These are phyloP conservation scores for Pseudorhombus dupliciocellatus DNA, from an alignment of 2,113 vertebrate species.

Conservation along the genomic window DNA sequence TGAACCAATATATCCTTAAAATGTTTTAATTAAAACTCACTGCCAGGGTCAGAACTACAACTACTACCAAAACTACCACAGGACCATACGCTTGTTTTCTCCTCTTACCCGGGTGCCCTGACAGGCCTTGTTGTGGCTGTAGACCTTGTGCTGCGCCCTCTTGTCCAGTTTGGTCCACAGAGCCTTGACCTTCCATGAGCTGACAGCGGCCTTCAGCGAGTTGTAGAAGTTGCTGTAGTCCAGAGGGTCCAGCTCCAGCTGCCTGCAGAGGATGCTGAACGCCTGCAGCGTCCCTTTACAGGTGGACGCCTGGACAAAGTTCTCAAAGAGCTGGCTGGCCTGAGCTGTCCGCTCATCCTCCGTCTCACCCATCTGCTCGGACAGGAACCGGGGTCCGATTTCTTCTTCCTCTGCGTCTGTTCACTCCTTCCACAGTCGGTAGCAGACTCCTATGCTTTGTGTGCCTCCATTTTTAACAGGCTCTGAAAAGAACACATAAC, in stretches of 20 bases:
- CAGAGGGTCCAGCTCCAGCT: conserved; percentile 89
- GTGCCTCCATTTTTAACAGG: conserved; percentile 18
- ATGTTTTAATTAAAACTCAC: no score
- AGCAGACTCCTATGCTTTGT: neutral
- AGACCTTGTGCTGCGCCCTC: conserved; percentile 91
- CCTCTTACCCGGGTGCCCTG: conserved; percentile 87
- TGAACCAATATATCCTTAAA: no score
- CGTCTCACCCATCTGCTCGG: conserved; percentile 86
- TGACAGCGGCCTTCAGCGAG: conserved; percentile 89
- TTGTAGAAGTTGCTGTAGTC: conserved; percentile 89
- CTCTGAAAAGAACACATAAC: conserved; percentile 29
- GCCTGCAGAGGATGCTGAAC: conserved; percentile 91
- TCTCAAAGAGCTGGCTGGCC: conserved; percentile 92
- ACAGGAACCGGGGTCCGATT: neutral
- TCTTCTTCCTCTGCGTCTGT: neutral
- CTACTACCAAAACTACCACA: no score
- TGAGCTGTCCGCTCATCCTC: conserved; percentile 88
- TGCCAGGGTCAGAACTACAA: no score
- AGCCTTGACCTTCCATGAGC: conserved; percentile 94
- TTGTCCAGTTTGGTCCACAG: conserved; percentile 98
- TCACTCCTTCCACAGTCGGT: conserved; percentile 17
- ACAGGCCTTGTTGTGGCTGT: conserved; percentile 88
- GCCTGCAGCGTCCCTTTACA: conserved; percentile 96
- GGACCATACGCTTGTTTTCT: no score
- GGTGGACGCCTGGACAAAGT: conserved; percentile 92